phyloP scores from a whole-genome alignment of 2,113 vertebrate species.

The Siniperca chuatsi region DNA sequence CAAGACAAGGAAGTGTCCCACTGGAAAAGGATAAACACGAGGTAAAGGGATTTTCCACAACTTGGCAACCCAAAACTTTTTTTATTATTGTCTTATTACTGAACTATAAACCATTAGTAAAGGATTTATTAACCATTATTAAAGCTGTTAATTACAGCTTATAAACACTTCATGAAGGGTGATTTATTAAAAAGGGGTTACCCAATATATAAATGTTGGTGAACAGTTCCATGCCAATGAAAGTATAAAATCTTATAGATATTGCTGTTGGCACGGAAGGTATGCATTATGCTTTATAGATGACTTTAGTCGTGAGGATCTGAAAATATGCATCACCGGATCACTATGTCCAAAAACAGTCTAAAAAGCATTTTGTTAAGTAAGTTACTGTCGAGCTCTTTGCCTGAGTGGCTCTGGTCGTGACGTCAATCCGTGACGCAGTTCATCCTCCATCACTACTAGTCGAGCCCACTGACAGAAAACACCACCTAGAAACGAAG shows the following conservation, averaged over 20 bases:
- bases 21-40: neutral
- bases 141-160: too few species aligned
- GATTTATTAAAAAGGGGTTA: too few species aligned
- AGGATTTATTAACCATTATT: too few species aligned
- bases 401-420: slow-evolving; percentile 26
- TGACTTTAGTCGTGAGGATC: neutral
- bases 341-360: slow-evolving; percentile 23
- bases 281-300: neutral
- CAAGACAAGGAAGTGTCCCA: too few species aligned
- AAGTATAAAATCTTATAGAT: neutral
- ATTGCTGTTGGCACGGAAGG: neutral
- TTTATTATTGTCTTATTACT: too few species aligned
- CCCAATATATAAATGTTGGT: too few species aligned
- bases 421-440: slow-evolving; percentile 78
- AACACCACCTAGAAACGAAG: slow-evolving; percentile 62
- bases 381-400: neutral
- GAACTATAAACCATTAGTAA: too few species aligned
- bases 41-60: neutral
- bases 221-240: neutral
- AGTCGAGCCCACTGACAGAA: slow-evolving; percentile 66
- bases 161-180: too few species aligned
- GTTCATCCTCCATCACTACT: slow-evolving; percentile 67
- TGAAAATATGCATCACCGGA: neutral
- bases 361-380: neutral
- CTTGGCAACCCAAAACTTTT: too few species aligned